Base-by-base conservation (phyloP, 2,113 vertebrate genomes). In the Peromyscus maniculatus region DNA sequence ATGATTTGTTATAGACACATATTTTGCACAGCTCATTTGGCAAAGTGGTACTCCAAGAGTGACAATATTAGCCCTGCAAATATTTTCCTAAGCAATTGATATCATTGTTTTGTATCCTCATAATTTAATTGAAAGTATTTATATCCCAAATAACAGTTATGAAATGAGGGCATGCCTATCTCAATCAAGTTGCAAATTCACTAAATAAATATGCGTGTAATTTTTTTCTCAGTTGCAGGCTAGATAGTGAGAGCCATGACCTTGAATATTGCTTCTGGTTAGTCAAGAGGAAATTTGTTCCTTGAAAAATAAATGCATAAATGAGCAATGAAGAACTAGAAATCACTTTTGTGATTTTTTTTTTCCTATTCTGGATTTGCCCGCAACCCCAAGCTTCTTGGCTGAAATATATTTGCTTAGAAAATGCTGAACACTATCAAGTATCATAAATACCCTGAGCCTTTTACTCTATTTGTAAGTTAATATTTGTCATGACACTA, bases 11-110 rank as follows among this genome's bases (percentile, higher is more conserved):
- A 87, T 62, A 92, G 88, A 91, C 31, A 93, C 16, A 78, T 52
- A 78, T 90, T 95, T 95, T 66, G 3, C 69, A 71, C 7, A 67
- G 64, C 49, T 87, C n/a, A 84, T 74, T 83, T 91, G 78, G 55
- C 39, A 92, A 93, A 93, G n/a, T 57, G 93, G n/a, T 49, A 90
- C 28, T 62, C 43, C 75, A 93, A 89, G 67, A 95, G 39, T 94
- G 87, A 62, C 52, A 95, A 93, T 83, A 22, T 59, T 79, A 88
- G 87, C 21, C 89, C 39, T 72, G 28, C 39, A 78, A 89, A 31
- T 72, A 74, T 72, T 94, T 96, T 95, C 36, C n/a, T 89, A 66
- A 93, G 78, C 7, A 66, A 80, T 71, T 96, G 43, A 49, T 33
- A 87, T 13, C 75, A 21, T 87, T 92, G 59, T 89, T 91, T 91